A percentile compares a stretch with the other conserved stretches of the same genome.
phyloP scores from a whole-genome alignment of 2,113 vertebrate species.

The Stomatorhinus ivindoensis region DNA sequence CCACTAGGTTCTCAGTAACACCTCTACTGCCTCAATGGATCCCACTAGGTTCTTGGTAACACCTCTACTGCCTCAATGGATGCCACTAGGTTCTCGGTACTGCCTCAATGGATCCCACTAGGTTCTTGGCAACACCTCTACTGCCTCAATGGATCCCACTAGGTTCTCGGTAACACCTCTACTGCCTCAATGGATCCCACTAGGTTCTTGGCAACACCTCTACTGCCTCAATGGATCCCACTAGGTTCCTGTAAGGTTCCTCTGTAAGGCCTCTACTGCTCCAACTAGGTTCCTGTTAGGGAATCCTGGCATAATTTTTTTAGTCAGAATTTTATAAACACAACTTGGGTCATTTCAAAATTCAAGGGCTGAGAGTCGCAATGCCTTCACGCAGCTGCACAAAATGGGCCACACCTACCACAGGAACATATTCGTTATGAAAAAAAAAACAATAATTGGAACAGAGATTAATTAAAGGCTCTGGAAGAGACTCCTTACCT shows the following conservation, averaged over 20 bases:
- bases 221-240: not conserved
- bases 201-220: not conserved
- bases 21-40: too few species aligned
- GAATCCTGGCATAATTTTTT: not conserved
- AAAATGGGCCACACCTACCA: not conserved
- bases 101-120: not conserved
- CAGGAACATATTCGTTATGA: not conserved
- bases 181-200: not conserved
- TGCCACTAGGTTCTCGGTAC: not conserved
- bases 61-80: too few species aligned
- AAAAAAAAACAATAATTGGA: not conserved
- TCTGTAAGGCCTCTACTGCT: not conserved
- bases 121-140: too few species aligned
- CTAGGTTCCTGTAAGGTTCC: not conserved
- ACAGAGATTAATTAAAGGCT: not conserved
- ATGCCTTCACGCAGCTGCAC: not conserved
- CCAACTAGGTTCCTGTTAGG: not conserved
- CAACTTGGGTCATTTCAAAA: not conserved
- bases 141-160: not conserved
- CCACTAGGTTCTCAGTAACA: not conserved
- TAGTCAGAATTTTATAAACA: not conserved
- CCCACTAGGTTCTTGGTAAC: not conserved
- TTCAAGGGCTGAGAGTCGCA: not conserved
- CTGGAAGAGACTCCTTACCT: conserved; percentile 57
- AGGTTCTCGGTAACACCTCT: not conserved